Evolutionary conservation across 2,888 invertebrate species (phyloP).

Genomic region (Tipula helvola): DNA sequence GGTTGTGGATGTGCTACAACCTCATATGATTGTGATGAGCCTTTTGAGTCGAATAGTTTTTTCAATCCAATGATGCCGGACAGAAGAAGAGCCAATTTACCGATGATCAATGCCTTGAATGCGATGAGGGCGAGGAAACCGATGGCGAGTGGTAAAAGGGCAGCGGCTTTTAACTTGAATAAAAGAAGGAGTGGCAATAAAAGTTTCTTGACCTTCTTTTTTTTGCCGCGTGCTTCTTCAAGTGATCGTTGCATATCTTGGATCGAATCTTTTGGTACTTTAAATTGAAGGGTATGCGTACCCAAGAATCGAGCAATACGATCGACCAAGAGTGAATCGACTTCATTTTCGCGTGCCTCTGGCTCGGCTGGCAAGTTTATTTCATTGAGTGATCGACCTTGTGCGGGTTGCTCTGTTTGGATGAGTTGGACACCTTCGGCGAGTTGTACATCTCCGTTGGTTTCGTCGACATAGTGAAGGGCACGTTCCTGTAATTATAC

Average conservation of each 20-base stretch:
- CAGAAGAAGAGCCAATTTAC: conserved; percentile 69
- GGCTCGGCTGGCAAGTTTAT: conserved; percentile 59
- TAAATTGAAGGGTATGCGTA: conserved; percentile 67
- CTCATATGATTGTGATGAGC: conserved; percentile 60
- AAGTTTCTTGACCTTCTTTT: conserved; percentile 64
- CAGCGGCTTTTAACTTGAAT: conserved; percentile 66
- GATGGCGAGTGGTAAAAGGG: conserved; percentile 63
- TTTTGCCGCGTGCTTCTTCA: conserved; percentile 72
- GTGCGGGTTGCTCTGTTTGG: conserved; percentile 41
- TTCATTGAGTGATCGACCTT: conserved; percentile 46
- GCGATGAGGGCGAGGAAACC: conserved; percentile 67
- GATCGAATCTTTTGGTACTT: conserved; percentile 60
- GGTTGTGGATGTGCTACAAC: conserved; percentile 56
- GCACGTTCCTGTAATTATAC: conserved; percentile 50
- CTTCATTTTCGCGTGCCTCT: conserved; percentile 56
- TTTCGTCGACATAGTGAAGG: conserved; percentile 53
- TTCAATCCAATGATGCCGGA: conserved; percentile 59
- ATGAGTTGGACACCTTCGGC: conserved; percentile 48
- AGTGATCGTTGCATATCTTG: conserved; percentile 64
- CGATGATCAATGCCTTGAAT: conserved; percentile 71
- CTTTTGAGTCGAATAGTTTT: conserved; percentile 60
- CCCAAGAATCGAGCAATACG: conserved; percentile 62
- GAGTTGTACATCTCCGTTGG: conserved; percentile 45
- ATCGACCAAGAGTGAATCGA: conserved; percentile 61
- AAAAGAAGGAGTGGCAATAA: conserved; percentile 62